These are phyloP conservation scores for Hippoglossus stenolepis DNA, from an alignment of 2,113 vertebrate genomes.

Conservation along the genomic window DNA sequence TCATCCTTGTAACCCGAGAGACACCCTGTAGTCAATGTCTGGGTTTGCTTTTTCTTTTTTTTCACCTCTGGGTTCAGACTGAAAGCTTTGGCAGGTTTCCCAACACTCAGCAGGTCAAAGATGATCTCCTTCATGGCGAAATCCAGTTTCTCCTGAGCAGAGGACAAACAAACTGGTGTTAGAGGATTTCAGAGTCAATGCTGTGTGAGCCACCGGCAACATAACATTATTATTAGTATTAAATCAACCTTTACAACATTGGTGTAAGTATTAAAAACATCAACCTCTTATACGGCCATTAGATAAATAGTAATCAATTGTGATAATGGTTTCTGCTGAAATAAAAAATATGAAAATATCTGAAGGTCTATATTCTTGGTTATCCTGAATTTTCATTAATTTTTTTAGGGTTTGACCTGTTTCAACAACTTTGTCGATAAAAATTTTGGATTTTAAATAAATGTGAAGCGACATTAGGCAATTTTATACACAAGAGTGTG, in stretches of 20 bases:
- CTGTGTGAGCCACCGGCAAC: neutral
- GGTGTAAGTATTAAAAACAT: neutral
- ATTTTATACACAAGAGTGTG: neutral
- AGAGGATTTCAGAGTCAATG: slow-evolving; percentile 24
- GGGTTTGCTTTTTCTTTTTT: neutral
- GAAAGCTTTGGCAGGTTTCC: slow-evolving; percentile 98
- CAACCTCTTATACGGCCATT: neutral
- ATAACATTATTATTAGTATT: neutral
- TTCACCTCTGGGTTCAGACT: slow-evolving; percentile 98
- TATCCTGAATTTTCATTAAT: slow-evolving; percentile 18
- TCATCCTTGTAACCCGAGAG: neutral
- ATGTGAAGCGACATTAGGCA: neutral
- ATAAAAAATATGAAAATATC: neutral
- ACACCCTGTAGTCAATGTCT: slow-evolving; percentile 12
- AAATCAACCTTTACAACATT: neutral
- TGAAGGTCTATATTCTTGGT: slow-evolving; percentile 23
- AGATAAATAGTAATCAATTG: slow-evolving; percentile 23
- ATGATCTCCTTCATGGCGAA: slow-evolving; percentile 99
- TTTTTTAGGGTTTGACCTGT: slow-evolving; percentile 14
- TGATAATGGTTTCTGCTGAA: slow-evolving; percentile 37
- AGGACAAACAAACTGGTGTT: slow-evolving; percentile 38
- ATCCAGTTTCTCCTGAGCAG: slow-evolving; percentile 93
- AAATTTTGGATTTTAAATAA: neutral
- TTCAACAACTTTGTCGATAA: slow-evolving; percentile 6
- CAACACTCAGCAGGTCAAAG: slow-evolving; percentile 97